Percentiles rank a stretch among this genome's conserved stretches.
Evolutionary conservation across 2,888 invertebrate genomes (phyloP).

Genomic region (Acleris holmiana): DNA sequence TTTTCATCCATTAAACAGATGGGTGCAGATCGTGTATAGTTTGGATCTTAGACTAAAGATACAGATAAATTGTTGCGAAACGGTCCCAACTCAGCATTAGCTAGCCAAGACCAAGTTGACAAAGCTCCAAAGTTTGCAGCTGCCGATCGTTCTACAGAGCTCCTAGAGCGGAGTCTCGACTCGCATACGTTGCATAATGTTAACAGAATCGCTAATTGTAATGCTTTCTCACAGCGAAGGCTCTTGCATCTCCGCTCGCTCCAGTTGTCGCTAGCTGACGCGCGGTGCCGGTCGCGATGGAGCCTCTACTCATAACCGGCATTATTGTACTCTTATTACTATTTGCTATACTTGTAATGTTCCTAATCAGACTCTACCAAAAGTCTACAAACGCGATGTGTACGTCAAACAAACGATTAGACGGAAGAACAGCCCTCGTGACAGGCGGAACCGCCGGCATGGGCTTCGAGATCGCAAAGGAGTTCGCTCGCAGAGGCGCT

Average conservation of each 20-base stretch:
- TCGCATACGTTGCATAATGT: too few species aligned
- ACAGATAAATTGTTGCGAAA: too few species aligned
- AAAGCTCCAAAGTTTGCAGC: too few species aligned
- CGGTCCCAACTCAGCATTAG: too few species aligned
- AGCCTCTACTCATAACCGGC: neutral
- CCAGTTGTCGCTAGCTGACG: neutral
- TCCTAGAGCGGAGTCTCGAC: too few species aligned
- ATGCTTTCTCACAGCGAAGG: too few species aligned
- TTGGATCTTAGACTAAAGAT: too few species aligned
- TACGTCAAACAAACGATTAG: constrained; percentile 66
- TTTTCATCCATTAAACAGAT: too few species aligned
- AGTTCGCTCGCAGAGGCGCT: constrained; percentile 71
- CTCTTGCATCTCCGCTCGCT: neutral
- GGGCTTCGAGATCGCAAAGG: constrained; percentile 70
- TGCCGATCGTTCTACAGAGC: too few species aligned
- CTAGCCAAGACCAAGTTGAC: too few species aligned
- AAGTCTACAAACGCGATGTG: constrained; percentile 71
- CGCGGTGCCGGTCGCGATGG: neutral
- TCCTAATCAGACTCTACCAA: constrained; percentile 59
- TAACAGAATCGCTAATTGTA: too few species aligned
- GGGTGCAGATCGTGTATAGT: too few species aligned
- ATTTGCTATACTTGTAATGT: neutral
- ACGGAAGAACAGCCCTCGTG: constrained; percentile 68
- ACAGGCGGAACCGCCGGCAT: constrained; percentile 75
- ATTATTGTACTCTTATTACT: neutral